Evolutionary conservation across 2,888 invertebrate species (phyloP).

Genomic region (Dromius quadrimaculatus): DNA sequence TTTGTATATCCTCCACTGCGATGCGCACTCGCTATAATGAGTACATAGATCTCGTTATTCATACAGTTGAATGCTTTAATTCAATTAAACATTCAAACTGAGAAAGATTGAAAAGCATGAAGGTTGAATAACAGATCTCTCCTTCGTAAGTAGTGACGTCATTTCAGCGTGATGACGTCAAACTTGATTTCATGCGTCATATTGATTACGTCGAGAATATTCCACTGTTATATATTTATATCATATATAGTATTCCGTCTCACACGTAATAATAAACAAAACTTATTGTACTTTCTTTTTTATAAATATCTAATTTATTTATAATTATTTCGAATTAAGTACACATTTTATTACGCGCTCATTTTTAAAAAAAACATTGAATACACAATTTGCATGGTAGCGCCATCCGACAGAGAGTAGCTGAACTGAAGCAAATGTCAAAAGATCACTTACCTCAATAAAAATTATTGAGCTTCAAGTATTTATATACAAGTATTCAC

Average conservation of each 20-base stretch:
- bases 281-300: too few species aligned
- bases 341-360: too few species aligned
- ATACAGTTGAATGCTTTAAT: not conserved
- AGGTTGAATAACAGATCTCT: too few species aligned
- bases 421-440: slow-evolving; percentile 18
- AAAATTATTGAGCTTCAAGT: not conserved
- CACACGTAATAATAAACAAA: too few species aligned
- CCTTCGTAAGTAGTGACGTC: too few species aligned
- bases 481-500: slow-evolving; percentile 2
- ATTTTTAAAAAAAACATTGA: not conserved
- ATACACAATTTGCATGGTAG: not conserved
- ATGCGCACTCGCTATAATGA: slow-evolving; percentile 2
- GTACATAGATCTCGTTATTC: slow-evolving; percentile 11
- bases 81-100: slow-evolving; percentile 2
- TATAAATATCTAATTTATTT: too few species aligned
- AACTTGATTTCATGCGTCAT: too few species aligned
- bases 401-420: slow-evolving; percentile 1
- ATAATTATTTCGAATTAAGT: too few species aligned
- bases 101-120: too few species aligned
- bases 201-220: too few species aligned
- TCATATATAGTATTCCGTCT: not conserved
- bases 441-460: slow-evolving; percentile 23
- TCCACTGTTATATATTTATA: not conserved
- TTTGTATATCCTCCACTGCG: slow-evolving; percentile 16
- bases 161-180: too few species aligned